Evolutionary conservation across 2,113 vertebrate genomes (phyloP), one percentile per base, ranked within the genome.

Genomic region (Bubo blakistoni): DNA sequence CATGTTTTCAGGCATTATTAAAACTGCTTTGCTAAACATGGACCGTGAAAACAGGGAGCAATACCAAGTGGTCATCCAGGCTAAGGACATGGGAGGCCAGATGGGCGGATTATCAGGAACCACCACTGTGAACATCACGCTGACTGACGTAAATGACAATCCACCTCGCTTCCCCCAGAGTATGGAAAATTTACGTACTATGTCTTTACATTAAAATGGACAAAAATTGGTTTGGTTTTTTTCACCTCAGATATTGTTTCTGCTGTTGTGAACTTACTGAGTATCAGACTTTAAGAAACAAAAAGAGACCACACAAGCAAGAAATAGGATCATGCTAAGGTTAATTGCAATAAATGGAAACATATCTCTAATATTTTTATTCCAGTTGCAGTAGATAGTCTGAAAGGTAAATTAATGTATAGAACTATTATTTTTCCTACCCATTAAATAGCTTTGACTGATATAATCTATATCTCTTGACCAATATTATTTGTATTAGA

Each of bases 81-180:
- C 99, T 18, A 99, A 99, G 89, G 99, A 99, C 96, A 99, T 99
- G 99, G 99, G 99, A 6, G 99, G 99, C 16, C 99, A 99, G 98
- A 99, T 99, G 99, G 99, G 99, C 0, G 99, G 99, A 44, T 94
- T 99, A 72, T 99, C 99, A 3, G 99, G 99, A 27, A 99, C 99
- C 88, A 99, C 99, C 25, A 99, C 98, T 0, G 99, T 99, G 97
- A 99, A 99, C 97, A 99, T 99, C 98, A 99, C 98, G 0, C 71
- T 99, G 81, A 98, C 98, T 1, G 99, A 99, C 1, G 99, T 99
- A 54, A 99, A 99, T 2, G 99, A 99, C 98, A 99, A 99, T 58
- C 99, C 99, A 10, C 99, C 99, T 4, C 98, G 98, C 81, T 99
- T 99, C 91, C 98, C 98, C 61, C 99, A 99, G 95, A 99, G 99